These are phyloP conservation scores for Sphaeramia orbicularis DNA, from an alignment of 2,797 vertebrate genomes.

Conservation along the genomic window DNA sequence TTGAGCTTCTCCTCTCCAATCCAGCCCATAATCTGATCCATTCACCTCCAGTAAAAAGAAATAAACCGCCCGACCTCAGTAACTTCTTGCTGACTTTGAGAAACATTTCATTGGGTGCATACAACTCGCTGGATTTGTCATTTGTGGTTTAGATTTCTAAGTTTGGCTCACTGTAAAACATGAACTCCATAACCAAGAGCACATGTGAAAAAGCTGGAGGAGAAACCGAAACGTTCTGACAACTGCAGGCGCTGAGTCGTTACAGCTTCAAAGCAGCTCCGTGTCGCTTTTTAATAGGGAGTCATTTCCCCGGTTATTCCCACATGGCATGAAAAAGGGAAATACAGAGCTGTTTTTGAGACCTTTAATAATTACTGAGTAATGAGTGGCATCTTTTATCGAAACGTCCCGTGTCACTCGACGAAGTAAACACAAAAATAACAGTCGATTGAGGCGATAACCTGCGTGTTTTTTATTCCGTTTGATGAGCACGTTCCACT, in stretches of 20 bases:
- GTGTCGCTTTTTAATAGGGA: not conserved
- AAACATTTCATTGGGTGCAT: constrained; percentile 2
- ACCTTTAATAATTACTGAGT: not conserved
- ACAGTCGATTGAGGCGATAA: not conserved
- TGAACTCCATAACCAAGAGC: constrained; percentile 57
- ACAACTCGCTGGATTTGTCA: constrained; percentile 51
- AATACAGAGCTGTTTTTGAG: constrained; percentile 4
- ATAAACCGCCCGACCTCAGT: constrained; percentile 37
- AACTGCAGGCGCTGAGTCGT: constrained; percentile 20
- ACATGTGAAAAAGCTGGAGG: constrained; percentile 54
- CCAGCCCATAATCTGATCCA: not conserved
- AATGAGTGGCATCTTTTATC: constrained; percentile 6
- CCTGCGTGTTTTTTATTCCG: no score
- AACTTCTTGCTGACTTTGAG: constrained; percentile 16
- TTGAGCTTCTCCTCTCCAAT: not conserved
- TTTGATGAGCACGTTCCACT: constrained; percentile 8
- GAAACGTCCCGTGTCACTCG: not conserved
- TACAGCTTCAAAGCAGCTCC: no score
- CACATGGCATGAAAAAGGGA: constrained; percentile 1
- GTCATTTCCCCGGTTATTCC: constrained; percentile 13
- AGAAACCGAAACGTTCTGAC: constrained; percentile 17
- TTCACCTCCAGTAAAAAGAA: constrained; percentile 29
- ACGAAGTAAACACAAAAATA: not conserved
- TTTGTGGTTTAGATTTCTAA: constrained; percentile 64
- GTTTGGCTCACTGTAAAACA: constrained; percentile 64